phyloP scores from a whole-genome alignment of 2,888 invertebrate genomes.

The Limnephilus marmoratus region DNA sequence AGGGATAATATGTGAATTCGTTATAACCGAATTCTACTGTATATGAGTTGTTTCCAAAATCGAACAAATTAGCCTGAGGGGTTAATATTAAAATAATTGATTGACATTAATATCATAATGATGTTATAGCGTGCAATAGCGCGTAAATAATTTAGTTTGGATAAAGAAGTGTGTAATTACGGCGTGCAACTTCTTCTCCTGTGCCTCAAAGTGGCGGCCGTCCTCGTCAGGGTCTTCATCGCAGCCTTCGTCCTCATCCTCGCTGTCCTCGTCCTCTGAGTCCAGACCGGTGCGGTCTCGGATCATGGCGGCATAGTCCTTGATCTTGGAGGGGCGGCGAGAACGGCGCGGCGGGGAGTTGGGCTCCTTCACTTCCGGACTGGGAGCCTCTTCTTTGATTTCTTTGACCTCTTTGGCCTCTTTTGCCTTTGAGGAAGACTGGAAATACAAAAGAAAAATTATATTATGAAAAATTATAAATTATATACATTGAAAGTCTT shows the following conservation, averaged over 20 bases:
- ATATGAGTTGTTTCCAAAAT: no score
- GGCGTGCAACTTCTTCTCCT: neutral
- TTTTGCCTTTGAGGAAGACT: neutral
- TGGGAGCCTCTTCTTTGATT: neutral
- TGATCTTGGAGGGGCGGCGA: conserved; percentile 75
- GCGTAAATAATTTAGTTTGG: no score
- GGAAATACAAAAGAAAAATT: neutral
- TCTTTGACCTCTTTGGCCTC: neutral
- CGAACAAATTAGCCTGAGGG: no score
- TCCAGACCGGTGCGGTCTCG: conserved; percentile 68
- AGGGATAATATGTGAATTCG: no score
- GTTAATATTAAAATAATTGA: no score
- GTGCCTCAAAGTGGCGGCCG: conserved; percentile 47
- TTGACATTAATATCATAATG: no score
- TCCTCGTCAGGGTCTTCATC: conserved; percentile 53
- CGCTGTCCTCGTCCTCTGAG: conserved; percentile 66
- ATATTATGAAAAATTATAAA: no score
- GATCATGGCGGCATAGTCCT: conserved; percentile 79
- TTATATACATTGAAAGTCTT: no score
- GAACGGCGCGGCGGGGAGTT: conserved; percentile 73
- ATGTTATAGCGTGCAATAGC: no score
- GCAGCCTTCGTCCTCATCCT: conserved; percentile 58
- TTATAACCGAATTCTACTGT: no score
- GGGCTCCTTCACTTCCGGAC: neutral
- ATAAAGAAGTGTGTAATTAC: neutral